These are phyloP conservation scores for Ophthalmolycus amberensis DNA, from an alignment of 2,113 vertebrate species.

Conservation along the genomic window DNA sequence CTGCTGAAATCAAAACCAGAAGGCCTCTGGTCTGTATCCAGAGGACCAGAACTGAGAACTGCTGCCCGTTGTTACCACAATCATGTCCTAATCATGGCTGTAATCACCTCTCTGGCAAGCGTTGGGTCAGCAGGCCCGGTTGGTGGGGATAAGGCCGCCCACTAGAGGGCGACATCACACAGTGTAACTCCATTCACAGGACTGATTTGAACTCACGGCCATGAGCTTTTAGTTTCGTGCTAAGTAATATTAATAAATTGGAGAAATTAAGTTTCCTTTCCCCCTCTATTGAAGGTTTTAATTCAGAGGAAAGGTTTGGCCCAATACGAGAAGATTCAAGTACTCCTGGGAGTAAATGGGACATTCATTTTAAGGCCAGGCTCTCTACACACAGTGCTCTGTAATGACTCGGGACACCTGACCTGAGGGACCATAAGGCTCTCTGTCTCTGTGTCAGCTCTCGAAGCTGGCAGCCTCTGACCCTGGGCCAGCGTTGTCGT, in stretches of 20 bases:
- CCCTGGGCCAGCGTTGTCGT: slow-evolving; percentile 35
- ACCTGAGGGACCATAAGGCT: slow-evolving; percentile 48
- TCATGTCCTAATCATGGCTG: slow-evolving; percentile 7
- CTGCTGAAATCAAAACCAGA: slow-evolving; percentile 12
- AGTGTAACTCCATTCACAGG: slow-evolving; percentile 35
- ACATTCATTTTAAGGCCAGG: not conserved
- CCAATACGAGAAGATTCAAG: slow-evolving; percentile 21
- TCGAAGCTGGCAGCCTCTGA: slow-evolving; percentile 32
- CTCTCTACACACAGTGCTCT: slow-evolving; percentile 18
- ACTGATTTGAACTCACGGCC: not conserved
- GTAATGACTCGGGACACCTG: slow-evolving; percentile 43
- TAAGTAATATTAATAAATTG: not conserved
- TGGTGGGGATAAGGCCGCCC: slow-evolving; percentile 11
- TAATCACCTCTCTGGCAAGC: slow-evolving; percentile 17
- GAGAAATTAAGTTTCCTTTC: not conserved
- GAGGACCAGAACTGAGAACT: not conserved
- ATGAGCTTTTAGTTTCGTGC: not conserved
- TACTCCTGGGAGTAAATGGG: slow-evolving; percentile 14
- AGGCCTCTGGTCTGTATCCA: slow-evolving; percentile 3
- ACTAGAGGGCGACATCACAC: slow-evolving; percentile 72
- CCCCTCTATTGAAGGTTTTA: not conserved
- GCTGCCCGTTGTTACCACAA: not conserved
- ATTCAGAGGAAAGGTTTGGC: not conserved
- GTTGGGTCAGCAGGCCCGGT: not conserved
- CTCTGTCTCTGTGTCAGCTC: slow-evolving; percentile 1